Evolutionary conservation across 2,797 vertebrate species (phyloP), one percentile per base, ranked within the genome.

Genomic region (Eospalax fontanierii): DNA sequence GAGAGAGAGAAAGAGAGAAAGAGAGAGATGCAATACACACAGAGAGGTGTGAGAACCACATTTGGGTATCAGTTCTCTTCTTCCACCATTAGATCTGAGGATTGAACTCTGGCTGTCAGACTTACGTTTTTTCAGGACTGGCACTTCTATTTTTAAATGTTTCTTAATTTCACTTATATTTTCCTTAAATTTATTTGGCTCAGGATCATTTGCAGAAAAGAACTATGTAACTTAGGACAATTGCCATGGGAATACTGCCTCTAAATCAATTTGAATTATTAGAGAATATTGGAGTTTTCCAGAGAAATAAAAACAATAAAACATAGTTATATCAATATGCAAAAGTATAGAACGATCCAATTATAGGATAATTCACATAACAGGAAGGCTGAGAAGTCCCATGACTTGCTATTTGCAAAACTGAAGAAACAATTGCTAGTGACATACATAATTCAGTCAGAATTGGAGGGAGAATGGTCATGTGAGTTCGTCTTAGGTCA

Each of bases 151-250:
- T 89, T 92, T 85, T 16, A 94, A 83, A 89, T 40, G 28, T 21
- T 76, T 71, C 74, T 80, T 79, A 83, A 0, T 35, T 91, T 2
- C 28, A 93, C 4, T 74, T 74, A 78, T 33, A 15, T 78, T 68
- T 84, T 74, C 33, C 46, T 79, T 50, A 50, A 66, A 75, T 35
- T 65, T 87, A 5, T 18, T 10, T 30, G 88, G 79, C 22, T 80
- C 35, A 83, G 30, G 26, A 66, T 87, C 5, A 93, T 80, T 89
- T 89, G 70, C 63, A 85, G n/a, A 75, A 54, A 54, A 80, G 40
- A 76, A 26, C 12, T 16, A 50, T 65, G 2, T 74, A 65, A 95
- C 73, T 92, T 46, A 43, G 70, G n/a, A 90, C 4, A 70, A 33
- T 83, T 89, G 21, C 35, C 54, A 82, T 84, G 15, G 2, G 40